phyloP scores from a whole-genome alignment of 2,888 invertebrate genomes.

The Aporophyla lueneburgensis region DNA sequence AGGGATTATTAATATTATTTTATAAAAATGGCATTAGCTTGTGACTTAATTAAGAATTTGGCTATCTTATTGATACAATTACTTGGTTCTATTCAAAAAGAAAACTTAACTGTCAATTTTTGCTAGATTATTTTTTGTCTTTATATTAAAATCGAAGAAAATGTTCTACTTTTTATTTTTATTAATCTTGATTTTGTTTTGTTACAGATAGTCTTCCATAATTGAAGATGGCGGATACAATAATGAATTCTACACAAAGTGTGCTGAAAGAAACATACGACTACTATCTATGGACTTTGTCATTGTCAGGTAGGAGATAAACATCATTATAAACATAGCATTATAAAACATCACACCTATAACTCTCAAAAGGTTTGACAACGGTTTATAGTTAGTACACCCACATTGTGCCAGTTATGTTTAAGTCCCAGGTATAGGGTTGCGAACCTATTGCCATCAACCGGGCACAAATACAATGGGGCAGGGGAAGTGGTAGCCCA shows the following conservation, averaged over 20 bases:
- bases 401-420: too few relatives aligned
- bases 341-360: not conserved
- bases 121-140: not conserved
- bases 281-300: slow-evolving; percentile 94
- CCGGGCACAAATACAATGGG: not conserved
- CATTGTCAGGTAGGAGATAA: slow-evolving; percentile 92
- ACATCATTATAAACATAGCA: too few relatives aligned
- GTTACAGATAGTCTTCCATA: slow-evolving; percentile 74
- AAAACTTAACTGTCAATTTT: not conserved
- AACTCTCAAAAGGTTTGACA: too few relatives aligned
- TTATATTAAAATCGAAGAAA: not conserved
- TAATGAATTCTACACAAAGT: slow-evolving; percentile 90
- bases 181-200: slow-evolving; percentile 60
- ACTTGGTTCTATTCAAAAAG: not conserved
- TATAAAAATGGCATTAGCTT: not conserved
- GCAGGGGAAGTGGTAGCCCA: too few relatives aligned
- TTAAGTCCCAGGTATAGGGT: too few relatives aligned
- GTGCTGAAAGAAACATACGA: slow-evolving; percentile 91
- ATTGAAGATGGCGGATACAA: slow-evolving; percentile 79
- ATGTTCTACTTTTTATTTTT: not conserved
- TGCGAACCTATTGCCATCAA: not conserved
- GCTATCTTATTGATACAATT: too few relatives aligned
- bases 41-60: not conserved
- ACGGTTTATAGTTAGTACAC: too few relatives aligned
- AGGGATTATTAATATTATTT: slow-evolving; percentile 8